phyloP scores from a whole-genome alignment of 1,140 invertebrate genomes.

The Hycleus phaleratus region DNA sequence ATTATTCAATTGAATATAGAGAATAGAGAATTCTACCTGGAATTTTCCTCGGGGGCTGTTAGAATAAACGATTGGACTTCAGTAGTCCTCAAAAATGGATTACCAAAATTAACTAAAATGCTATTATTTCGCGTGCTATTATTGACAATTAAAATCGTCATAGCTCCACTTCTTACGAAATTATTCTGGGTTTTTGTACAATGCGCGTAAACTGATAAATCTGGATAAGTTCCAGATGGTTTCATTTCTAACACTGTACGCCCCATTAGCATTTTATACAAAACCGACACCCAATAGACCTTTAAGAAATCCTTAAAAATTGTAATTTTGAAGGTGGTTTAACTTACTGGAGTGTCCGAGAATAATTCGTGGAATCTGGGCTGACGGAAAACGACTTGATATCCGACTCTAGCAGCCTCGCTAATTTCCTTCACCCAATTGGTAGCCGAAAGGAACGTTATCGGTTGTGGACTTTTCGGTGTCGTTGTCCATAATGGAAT shows the following conservation, averaged over 20 bases:
- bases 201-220: conserved; percentile 28
- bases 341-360: conserved; percentile 33
- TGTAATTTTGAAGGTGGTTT: background rate
- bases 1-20: no score
- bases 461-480: conserved; percentile 20
- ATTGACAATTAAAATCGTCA: conserved; percentile 34
- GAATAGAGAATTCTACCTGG: conserved; percentile 17
- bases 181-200: conserved; percentile 33
- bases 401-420: conserved; percentile 29
- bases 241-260: conserved; percentile 33
- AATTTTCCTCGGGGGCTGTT: conserved; percentile 17
- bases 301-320: conserved; percentile 12
- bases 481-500: conserved; percentile 24
- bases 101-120: conserved; percentile 21
- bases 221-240: conserved; percentile 4
- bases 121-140: conserved; percentile 15
- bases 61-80: conserved; percentile 36
- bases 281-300: conserved; percentile 34
- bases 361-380: conserved; percentile 32
- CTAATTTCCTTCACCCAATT: conserved; percentile 34
- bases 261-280: conserved; percentile 37
- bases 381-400: conserved; percentile 34
- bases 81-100: conserved; percentile 21
- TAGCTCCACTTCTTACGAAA: conserved; percentile 30
- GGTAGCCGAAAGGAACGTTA: conserved; percentile 30